Base-by-base conservation (phyloP, 2,888 invertebrate species). In the Laspeyria flexula region DNA sequence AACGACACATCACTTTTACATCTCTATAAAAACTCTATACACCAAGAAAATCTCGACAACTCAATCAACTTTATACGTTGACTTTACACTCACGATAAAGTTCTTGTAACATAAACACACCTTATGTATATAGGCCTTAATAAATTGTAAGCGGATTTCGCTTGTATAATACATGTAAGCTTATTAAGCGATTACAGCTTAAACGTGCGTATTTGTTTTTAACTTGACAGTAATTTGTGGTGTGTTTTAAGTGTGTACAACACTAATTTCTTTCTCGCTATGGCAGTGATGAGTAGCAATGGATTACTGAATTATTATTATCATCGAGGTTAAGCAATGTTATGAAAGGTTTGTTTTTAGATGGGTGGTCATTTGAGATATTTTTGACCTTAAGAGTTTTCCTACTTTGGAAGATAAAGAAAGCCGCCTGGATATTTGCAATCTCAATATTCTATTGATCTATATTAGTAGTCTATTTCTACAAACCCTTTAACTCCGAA, bases 131-230 rank as follows among this genome's bases (percentile, higher is more conserved):
- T 48, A 46, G 42, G 41, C 46, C 55, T 31, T 65, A 63, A 70
- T 70, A 68, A 70, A 70, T 65, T 54, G 49, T 70, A 70, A 70
- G 65, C 51, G 60, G 68, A 60, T 67, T 63, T 38, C 34, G 30
- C 38, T 43, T 23, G 52, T 52, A 39, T n/a, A 55, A 55, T 50
- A 48, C 40, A 29, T 46, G 60, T 70, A 70, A 67, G 65, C 71
- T 68, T 55, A 63, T 70, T 70, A 70, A 12, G 35, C 29, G 63
- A 70, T 68, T 70, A 65, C 21, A 31, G 31, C 23, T 29, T 60
- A 18, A 29, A 53, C 55, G 54, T 63, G 57, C 54, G 48, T 52
- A 48, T 59, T 59, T 60, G 43, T 65, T 55, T 43, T 31, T 39
- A 43, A 52, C 21, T 39, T 31, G 18, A 48, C 33, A 37, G 31